These are phyloP conservation scores for Drosophila sproati DNA, from an alignment of 1,140 invertebrate species.

Conservation along the genomic window DNA sequence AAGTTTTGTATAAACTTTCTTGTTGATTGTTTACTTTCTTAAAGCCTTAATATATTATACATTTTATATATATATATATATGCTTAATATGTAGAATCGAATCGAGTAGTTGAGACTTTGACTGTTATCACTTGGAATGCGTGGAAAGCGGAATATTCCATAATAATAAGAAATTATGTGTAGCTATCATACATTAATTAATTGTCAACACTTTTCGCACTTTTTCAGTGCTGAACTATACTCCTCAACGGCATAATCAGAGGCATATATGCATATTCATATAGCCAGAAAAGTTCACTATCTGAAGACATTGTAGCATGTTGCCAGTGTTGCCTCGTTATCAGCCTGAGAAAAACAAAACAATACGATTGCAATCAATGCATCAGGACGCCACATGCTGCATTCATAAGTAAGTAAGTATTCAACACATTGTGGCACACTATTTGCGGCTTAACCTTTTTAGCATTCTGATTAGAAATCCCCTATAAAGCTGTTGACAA, in stretches of 20 bases:
- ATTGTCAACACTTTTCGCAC: conserved; percentile 66
- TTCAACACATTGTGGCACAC: conserved; percentile 3
- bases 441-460: conserved; percentile 1
- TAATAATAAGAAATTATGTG: conserved; percentile 61
- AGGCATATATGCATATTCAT: background rate
- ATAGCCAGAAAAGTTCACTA: conserved; percentile 4
- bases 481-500: conserved; percentile 16
- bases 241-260: conserved; percentile 25
- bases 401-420: background rate
- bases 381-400: conserved; percentile 18
- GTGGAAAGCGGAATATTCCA: conserved; percentile 61
- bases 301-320: background rate
- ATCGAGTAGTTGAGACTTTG: conserved; percentile 26
- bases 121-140: conserved; percentile 46
- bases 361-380: conserved; percentile 22
- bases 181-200: conserved; percentile 61
- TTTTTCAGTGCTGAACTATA: conserved; percentile 59
- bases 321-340: conserved; percentile 26
- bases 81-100: conserved; percentile 15
- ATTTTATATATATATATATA: conserved; percentile 3
- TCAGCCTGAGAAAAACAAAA: conserved; percentile 58
- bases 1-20: conserved; percentile 35
- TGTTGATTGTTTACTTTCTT: conserved; percentile 54
- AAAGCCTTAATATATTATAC: background rate
- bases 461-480: background rate